Evolutionary conservation across 2,888 invertebrate genomes (phyloP), one percentile per base, ranked within the genome.

Genomic region (Nomada lathburiana): DNA sequence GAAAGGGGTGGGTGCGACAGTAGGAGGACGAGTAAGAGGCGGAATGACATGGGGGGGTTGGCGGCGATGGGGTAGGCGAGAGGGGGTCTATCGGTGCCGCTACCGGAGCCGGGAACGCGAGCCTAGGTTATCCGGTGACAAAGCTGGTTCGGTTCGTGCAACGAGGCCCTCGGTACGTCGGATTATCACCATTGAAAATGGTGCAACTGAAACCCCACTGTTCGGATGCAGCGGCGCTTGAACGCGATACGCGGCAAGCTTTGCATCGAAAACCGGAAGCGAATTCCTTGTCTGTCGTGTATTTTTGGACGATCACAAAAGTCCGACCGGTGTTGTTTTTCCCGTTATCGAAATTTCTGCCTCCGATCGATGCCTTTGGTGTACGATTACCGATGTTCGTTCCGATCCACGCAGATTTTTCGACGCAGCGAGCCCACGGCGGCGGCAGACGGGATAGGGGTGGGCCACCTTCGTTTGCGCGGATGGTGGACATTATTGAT

Each of bases 61-160:
- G 63, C n/a, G 52, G 59, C 23, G 68, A 50, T 29, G 55, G 52
- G 76, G 63, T 67, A 53, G 57, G 57, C n/a, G 76, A 69, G 71
- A 73, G 82, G 80, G 65, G 86, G 80, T 90, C 89, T 90, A 91
- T 91, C 90, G 91, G 85, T 88, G 83, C 36, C 89, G 89, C 89
- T 88, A 88, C 83, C 89, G 89, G 91, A 91, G 91, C 88, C 83
- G 89, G 90, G 89, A 92, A 91, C 86, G 90, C 90, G 91, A 92
- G 89, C 92, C 93, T 93, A 91, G 92, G 93, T 92, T 93, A 93
- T 94, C 93, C 91, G 93, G 91, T 93, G 93, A 93, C 93, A 93
- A 93, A 93, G 93, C 93, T 89, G 86, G 87, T 90, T 91, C 90
- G 89, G 89, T 86, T 88, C 89, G 89, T 87, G 89, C 90, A 90